phyloP scores from a whole-genome alignment of 2,113 vertebrate species.

The Phrynocephalus versicolor region DNA sequence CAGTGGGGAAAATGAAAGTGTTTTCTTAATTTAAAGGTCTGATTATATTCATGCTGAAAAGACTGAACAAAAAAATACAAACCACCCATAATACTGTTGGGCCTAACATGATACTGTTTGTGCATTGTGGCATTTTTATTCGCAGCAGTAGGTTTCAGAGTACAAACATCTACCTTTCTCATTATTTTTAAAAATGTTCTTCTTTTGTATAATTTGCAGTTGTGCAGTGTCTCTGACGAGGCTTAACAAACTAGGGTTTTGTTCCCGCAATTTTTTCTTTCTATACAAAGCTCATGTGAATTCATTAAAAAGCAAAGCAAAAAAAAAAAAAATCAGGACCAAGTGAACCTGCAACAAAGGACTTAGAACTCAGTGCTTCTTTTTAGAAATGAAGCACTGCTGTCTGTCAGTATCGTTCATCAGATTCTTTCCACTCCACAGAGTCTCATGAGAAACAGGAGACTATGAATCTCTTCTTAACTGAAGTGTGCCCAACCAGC shows the following conservation, averaged over 20 bases:
- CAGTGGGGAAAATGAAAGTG: not conserved
- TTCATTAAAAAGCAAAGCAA: not conserved
- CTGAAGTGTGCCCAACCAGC: conserved; percentile 13
- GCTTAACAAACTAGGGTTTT: not conserved
- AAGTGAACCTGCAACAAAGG: not conserved
- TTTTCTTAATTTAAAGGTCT: not conserved
- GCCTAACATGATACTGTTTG: not conserved
- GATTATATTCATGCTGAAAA: not conserved
- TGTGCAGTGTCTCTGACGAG: not conserved
- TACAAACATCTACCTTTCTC: not conserved
- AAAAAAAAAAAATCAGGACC: too few relatives aligned
- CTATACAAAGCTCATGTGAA: not conserved
- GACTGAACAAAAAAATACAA: not conserved
- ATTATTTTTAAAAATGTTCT: not conserved
- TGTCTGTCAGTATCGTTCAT: not conserved
- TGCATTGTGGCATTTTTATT: not conserved
- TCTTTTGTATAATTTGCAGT: not conserved
- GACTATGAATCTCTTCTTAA: not conserved
- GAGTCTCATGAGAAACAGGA: not conserved
- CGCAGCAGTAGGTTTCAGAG: not conserved
- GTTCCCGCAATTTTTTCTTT: not conserved
- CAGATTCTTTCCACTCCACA: not conserved
- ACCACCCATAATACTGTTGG: not conserved
- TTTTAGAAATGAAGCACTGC: not conserved
- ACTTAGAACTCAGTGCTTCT: not conserved